Conservation (phyloP, 2,113 vertebrate species). For the Sminthopsis crassicaudata region DNA sequence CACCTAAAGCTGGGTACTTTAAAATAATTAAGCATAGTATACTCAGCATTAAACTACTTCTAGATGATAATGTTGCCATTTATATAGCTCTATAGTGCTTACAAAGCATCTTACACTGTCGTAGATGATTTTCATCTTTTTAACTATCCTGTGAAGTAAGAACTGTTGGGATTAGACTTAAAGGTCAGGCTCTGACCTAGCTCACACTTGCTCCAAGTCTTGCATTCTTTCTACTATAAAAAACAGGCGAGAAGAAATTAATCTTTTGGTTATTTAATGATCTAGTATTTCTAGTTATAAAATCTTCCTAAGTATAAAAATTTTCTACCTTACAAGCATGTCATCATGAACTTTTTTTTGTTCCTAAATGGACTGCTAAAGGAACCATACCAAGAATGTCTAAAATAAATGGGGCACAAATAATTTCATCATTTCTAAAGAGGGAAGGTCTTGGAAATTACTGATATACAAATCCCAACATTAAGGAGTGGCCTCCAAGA, state of each 20-base stretch:
- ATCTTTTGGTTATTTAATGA: background rate
- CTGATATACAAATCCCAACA: background rate
- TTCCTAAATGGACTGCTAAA: background rate
- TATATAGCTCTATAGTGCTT: background rate
- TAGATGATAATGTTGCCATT: background rate
- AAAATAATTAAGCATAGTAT: background rate
- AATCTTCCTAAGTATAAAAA: background rate
- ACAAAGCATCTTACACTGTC: background rate
- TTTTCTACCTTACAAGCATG: background rate
- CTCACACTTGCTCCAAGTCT: background rate
- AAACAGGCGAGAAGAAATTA: background rate
- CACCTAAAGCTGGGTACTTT: background rate
- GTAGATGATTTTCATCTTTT: background rate
- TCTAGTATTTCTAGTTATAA: background rate
- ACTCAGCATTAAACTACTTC: background rate
- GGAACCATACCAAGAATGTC: background rate
- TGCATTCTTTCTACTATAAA: background rate
- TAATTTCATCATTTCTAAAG: background rate
- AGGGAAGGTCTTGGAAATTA: background rate
- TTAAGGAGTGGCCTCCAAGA: background rate
- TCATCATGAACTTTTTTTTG: background rate
- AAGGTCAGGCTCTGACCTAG: background rate
- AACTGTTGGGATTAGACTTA: background rate
- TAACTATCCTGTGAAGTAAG: background rate
- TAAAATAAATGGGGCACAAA: background rate